Conservation (phyloP, 2,113 vertebrate genomes). For the Plecotus auritus region DNA sequence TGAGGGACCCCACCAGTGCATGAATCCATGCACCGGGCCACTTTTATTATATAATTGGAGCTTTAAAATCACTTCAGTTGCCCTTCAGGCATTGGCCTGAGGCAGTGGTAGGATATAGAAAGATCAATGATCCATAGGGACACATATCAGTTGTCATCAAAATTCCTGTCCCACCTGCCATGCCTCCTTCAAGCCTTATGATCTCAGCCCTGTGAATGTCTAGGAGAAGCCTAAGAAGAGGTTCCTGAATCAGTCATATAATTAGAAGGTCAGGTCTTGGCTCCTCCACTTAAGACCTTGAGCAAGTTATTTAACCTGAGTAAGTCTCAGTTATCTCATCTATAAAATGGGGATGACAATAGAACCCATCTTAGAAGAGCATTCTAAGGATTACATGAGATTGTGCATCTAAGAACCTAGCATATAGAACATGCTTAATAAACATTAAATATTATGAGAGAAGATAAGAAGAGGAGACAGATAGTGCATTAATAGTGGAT, state of each 20-base stretch:
- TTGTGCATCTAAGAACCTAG: background rate
- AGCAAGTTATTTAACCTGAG: background rate
- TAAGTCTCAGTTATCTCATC: background rate
- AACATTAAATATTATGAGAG: background rate
- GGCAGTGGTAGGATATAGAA: background rate
- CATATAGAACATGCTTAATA: background rate
- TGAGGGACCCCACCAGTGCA: too few species aligned
- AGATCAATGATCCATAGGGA: too few species aligned
- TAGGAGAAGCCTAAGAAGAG: background rate
- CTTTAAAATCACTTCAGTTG: background rate
- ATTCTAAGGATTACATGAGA: background rate
- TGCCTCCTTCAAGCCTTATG: background rate
- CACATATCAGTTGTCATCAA: background rate
- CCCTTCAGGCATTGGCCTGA: background rate
- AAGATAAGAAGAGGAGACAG: background rate
- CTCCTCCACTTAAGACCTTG: background rate
- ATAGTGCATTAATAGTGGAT: background rate
- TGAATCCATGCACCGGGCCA: too few species aligned
- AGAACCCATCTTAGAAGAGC: background rate
- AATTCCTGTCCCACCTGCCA: background rate
- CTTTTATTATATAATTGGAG: background rate
- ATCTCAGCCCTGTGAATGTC: background rate
- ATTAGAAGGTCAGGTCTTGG: background rate
- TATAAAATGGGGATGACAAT: background rate
- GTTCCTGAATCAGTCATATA: background rate